Conservation (phyloP, 2,888 invertebrate genomes). For the Sarcophaga rosellei region DNA sequence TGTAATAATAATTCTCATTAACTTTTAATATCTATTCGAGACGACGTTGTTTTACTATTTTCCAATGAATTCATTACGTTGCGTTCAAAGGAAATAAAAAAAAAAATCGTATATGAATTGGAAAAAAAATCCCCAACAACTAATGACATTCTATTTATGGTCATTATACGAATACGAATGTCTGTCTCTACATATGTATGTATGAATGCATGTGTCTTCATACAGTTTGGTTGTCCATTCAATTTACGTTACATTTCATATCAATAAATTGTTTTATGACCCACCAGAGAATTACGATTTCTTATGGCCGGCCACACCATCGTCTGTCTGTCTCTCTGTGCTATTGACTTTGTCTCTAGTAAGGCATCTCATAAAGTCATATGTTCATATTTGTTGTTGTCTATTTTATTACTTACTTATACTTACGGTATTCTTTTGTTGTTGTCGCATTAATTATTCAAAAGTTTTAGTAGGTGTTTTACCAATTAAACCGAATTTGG, state of each 20-base stretch:
- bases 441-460: conserved; percentile 61
- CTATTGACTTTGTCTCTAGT: conserved; percentile 14
- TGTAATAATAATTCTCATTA: conserved; percentile 46
- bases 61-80: conserved; percentile 61
- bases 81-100: background rate
- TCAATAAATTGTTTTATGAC: conserved; percentile 72
- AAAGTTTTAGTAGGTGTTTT: conserved; percentile 68
- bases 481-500: conserved; percentile 53
- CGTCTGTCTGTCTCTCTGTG: background rate
- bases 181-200: background rate
- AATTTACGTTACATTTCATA: conserved; percentile 46
- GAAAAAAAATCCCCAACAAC: conserved; percentile 15
- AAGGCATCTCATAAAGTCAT: conserved; percentile 33
- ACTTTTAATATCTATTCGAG: conserved; percentile 56
- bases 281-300: conserved; percentile 72
- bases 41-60: conserved; percentile 52
- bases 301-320: conserved; percentile 26
- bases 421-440: background rate
- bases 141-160: conserved; percentile 65
- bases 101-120: background rate
- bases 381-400: conserved; percentile 42
- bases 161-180: conserved; percentile 42
- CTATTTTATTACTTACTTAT: background rate
- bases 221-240: conserved; percentile 12
- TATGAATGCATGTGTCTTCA: conserved; percentile 16